Percentiles rank a stretch among this genome's conserved stretches.
phyloP scores from a whole-genome alignment of 2,888 invertebrate species.

The Autographa pulchrina region DNA sequence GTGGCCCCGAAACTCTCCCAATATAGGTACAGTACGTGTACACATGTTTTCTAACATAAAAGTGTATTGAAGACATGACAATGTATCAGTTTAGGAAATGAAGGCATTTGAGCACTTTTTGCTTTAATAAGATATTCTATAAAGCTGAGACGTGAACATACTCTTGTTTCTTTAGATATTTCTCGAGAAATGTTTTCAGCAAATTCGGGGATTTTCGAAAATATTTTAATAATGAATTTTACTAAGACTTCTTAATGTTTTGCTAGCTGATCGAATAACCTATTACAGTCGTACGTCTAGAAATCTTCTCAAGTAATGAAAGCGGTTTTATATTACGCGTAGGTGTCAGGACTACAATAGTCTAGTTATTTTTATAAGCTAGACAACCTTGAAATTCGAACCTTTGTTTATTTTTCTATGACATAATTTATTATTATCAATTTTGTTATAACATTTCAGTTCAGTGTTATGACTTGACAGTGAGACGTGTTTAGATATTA shows the following conservation, averaged over 20 bases:
- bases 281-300: neutral
- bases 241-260: neutral
- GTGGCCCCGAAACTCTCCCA: slow-evolving; percentile 53
- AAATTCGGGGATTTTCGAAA: neutral
- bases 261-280: neutral
- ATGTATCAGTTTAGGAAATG: slow-evolving; percentile 77
- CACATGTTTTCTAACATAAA: slow-evolving; percentile 65
- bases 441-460: too few species aligned
- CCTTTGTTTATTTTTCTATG: too few species aligned
- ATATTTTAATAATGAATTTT: neutral
- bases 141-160: slow-evolving; percentile 56
- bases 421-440: too few species aligned
- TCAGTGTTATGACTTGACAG: too few species aligned
- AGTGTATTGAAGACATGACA: slow-evolving; percentile 74
- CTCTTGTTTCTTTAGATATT: slow-evolving; percentile 37
- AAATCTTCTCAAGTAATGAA: too few species aligned
- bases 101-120: slow-evolving; percentile 71
- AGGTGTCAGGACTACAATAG: too few species aligned
- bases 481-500: too few species aligned
- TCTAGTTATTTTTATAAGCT: too few species aligned
- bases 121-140: slow-evolving; percentile 65
- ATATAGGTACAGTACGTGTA: slow-evolving; percentile 57
- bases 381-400: too few species aligned
- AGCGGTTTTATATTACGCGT: too few species aligned
- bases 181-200: neutral